These are phyloP conservation scores for Apoda limacodes DNA, from an alignment of 2,888 invertebrate genomes.

Conservation along the genomic window DNA sequence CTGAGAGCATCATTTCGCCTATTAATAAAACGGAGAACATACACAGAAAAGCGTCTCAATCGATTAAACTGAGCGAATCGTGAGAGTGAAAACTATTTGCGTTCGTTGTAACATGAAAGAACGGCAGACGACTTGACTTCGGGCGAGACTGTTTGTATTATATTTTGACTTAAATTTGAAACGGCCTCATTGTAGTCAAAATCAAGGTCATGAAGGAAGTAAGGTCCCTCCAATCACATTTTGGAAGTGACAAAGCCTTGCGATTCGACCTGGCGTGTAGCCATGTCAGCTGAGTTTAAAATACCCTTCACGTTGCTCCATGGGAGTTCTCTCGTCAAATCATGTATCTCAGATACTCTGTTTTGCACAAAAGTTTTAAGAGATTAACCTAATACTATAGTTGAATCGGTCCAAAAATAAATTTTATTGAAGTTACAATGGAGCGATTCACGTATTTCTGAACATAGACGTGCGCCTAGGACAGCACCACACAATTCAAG, in stretches of 20 bases:
- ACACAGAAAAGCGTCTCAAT: conserved; percentile 3
- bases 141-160: no score
- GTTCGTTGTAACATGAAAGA: no score
- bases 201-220: no score
- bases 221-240: conserved; percentile 11
- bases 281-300: conserved; percentile 8
- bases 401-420: no score
- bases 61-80: conserved; percentile 2
- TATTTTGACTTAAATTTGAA: conserved; percentile 1
- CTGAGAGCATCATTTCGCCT: no score
- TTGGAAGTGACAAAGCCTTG: conserved; percentile 4
- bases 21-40: conserved; percentile 9
- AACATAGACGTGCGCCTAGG: no score
- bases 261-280: conserved; percentile 6
- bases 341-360: neutral
- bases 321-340: no score
- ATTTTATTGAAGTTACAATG: conserved; percentile 1
- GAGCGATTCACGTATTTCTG: no score
- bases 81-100: neutral
- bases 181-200: conserved; percentile 1
- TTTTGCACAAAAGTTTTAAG: conserved; percentile 11
- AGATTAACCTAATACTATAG: conserved; percentile 3
- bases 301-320: conserved; percentile 9
- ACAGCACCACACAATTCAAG: no score
- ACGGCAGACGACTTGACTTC: no score